Conservation (phyloP, 2,113 vertebrate species). For the Sorex fumeus region DNA sequence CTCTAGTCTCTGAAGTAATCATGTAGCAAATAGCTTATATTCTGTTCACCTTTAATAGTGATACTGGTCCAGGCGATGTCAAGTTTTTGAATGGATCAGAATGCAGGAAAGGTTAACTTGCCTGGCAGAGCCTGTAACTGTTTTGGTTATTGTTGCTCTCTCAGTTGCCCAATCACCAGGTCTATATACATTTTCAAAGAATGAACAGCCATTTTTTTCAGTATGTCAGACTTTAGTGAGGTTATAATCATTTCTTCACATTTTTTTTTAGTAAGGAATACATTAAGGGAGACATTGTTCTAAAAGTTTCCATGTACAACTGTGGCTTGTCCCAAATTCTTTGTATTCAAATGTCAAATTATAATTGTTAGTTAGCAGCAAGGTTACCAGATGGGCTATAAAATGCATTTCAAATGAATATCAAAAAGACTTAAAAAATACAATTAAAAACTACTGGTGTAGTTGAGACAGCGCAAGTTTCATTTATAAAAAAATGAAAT, state of each 20-base stretch:
- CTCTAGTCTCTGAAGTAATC: constrained; percentile 66
- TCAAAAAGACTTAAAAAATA: constrained; percentile 65
- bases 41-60: constrained; percentile 58
- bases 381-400: constrained; percentile 81
- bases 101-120: background rate
- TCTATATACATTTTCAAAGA: constrained; percentile 73
- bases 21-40: constrained; percentile 37
- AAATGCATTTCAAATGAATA: constrained; percentile 76
- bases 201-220: constrained; percentile 70
- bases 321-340: constrained; percentile 80
- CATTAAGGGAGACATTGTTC: constrained; percentile 80
- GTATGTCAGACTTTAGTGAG: constrained; percentile 78
- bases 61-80: constrained; percentile 37
- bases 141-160: constrained; percentile 54
- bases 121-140: background rate
- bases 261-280: constrained; percentile 79
- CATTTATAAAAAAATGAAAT: constrained; percentile 5
- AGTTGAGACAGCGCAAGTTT: constrained; percentile 61
- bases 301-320: constrained; percentile 80
- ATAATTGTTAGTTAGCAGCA: constrained; percentile 80
- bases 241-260: constrained; percentile 82
- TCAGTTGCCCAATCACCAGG: constrained; percentile 67
- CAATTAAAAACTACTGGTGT: constrained; percentile 60
- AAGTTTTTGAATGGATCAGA: constrained; percentile 18
- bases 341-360: constrained; percentile 81